Conservation (phyloP, 2,797 vertebrate species). For the Clarias platycephalus region DNA sequence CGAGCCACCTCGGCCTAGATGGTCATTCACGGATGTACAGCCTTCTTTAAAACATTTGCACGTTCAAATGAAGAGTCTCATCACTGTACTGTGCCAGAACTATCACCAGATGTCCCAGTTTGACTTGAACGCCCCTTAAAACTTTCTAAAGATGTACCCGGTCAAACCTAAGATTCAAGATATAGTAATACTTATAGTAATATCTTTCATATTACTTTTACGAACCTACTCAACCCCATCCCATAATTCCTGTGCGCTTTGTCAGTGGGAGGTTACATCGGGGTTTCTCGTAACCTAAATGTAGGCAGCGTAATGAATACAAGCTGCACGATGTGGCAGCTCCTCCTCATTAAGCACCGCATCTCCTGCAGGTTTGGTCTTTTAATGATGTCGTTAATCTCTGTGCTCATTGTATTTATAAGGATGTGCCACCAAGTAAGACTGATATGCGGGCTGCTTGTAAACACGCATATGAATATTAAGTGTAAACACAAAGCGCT, state of each 20-base stretch:
- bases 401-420: conserved; percentile 58
- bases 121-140: not conserved
- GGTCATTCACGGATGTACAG: no score
- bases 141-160: not conserved
- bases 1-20: no score
- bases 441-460: conserved; percentile 44
- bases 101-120: no score
- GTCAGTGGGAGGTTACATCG: not conserved
- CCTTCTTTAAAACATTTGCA: no score
- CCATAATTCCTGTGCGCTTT: not conserved
- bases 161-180: no score
- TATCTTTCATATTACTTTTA: not conserved
- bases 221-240: not conserved
- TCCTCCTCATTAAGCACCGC: conserved; percentile 62
- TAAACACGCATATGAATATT: conserved; percentile 38
- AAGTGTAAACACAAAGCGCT: conserved; percentile 24
- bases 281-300: conserved; percentile 7
- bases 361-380: conserved; percentile 66
- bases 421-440: conserved; percentile 47
- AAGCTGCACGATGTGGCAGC: conserved; percentile 54
- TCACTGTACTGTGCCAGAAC: no score
- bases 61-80: no score
- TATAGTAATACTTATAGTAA: not conserved
- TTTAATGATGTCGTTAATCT: conserved; percentile 71
- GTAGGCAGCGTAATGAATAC: conserved; percentile 57